Conservation (phyloP, 2,113 vertebrate genomes). For the Hoplias malabaricus region DNA sequence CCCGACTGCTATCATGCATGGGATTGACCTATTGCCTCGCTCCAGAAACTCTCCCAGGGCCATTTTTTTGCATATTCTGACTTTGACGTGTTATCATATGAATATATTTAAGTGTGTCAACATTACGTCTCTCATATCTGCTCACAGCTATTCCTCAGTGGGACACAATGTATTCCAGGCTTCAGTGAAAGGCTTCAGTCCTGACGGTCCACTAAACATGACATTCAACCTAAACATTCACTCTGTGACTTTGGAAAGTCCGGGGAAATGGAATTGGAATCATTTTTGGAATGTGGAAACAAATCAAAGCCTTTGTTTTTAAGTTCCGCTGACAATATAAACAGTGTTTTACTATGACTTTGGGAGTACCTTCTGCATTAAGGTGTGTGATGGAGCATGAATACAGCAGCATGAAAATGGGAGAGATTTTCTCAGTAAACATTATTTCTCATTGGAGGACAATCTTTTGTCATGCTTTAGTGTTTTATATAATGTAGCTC, state of each 20-base stretch:
- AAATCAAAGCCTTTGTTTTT: not conserved
- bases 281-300: not conserved
- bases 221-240: not conserved
- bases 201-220: not conserved
- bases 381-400: not conserved
- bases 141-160: slow-evolving; percentile 18
- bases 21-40: slow-evolving; percentile 56
- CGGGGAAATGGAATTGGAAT: not conserved
- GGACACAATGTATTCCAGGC: not conserved
- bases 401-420: too few species aligned
- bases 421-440: not conserved
- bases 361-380: not conserved
- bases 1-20: slow-evolving; percentile 52
- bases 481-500: too few species aligned
- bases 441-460: too few species aligned
- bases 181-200: slow-evolving; percentile 14
- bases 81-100: slow-evolving; percentile 45
- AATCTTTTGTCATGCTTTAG: too few species aligned
- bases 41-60: slow-evolving; percentile 48
- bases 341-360: not conserved
- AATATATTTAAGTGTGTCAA: slow-evolving; percentile 59
- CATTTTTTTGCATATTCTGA: slow-evolving; percentile 40
- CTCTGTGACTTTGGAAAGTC: not conserved
- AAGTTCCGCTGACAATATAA: slow-evolving; percentile 8
- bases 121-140: slow-evolving; percentile 2